Evolutionary conservation across 2,888 invertebrate genomes (phyloP).

Genomic region (Aphodius granarius): DNA sequence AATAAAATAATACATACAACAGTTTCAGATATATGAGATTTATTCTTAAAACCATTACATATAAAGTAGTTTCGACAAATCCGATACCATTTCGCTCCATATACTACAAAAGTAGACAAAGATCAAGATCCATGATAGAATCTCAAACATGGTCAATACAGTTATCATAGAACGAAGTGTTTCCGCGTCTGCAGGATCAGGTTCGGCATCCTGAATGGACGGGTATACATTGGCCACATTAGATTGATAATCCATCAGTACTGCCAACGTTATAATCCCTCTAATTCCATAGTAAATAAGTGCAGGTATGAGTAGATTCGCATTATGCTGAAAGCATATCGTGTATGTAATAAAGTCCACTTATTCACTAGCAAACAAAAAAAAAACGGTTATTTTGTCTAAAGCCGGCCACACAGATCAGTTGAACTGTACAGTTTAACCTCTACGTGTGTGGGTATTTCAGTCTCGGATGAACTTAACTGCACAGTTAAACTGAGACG

Average conservation of each 20-base stretch:
- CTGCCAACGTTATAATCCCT: neutral
- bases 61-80: neutral
- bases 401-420: too few species aligned
- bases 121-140: neutral
- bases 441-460: too few species aligned
- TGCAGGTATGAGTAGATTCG: neutral
- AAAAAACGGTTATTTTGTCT: too few species aligned
- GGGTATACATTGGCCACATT: neutral
- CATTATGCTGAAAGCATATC: neutral
- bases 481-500: too few species aligned
- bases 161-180: neutral
- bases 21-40: neutral
- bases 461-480: too few species aligned
- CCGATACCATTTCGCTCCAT: neutral
- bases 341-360: neutral
- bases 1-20: neutral
- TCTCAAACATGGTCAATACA: neutral
- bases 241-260: neutral
- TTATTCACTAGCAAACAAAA: neutral
- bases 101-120: neutral
- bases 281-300: neutral
- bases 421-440: too few species aligned
- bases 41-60: neutral
- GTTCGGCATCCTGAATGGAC: neutral
- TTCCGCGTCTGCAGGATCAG: neutral